Evolutionary conservation across 2,888 invertebrate species (phyloP), one percentile per base, ranked within the genome.

Genomic region (Hypomecis atomaria): DNA sequence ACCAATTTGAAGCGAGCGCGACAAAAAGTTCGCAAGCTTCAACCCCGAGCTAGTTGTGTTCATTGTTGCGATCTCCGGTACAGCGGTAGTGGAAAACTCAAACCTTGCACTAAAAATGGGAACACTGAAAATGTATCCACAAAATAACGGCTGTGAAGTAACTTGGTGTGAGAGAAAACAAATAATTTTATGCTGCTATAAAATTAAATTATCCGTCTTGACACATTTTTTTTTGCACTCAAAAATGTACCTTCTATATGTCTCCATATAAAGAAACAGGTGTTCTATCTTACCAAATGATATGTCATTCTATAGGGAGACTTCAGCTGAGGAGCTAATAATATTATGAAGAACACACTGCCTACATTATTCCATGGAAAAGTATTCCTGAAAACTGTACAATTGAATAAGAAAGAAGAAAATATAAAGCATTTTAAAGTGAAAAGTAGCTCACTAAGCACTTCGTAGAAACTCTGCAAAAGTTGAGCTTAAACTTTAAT

Each of bases 11-110:
- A 78, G 75, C 76, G 68, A 72, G 73, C 72, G 74, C 78, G 78
- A 80, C 84, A 84, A 85, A 84, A 86, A 86, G 81, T 84, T 83
- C 72, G 73, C 73, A 74, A 81, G 82, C 77, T 76, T 76, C 78
- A 78, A 76, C 75, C 67, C 70, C 73, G 82, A 86, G 82, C 86
- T 83, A 74, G 79, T 82, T 79, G 75, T 71, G 76, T 77, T 76
- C 76, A 74, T 75, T 70, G 76, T 74, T 74, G 58, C 73, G 73
- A 77, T 76, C 77, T 76, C 80, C 74, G 71, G 59, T 62, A 63
- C 53, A 66, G 52, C 74, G 73, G 58, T 61, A 63, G 57, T 65
- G 55, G 61, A 71, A 67, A 78, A 73, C 69, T 71, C 59, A 53
- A 49, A 64, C 50, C 33, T 62, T 55, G 59, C 60, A 62, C 54